These are phyloP conservation scores for Morone chrysops DNA, from an alignment of 2,113 vertebrate genomes.

Conservation along the genomic window DNA sequence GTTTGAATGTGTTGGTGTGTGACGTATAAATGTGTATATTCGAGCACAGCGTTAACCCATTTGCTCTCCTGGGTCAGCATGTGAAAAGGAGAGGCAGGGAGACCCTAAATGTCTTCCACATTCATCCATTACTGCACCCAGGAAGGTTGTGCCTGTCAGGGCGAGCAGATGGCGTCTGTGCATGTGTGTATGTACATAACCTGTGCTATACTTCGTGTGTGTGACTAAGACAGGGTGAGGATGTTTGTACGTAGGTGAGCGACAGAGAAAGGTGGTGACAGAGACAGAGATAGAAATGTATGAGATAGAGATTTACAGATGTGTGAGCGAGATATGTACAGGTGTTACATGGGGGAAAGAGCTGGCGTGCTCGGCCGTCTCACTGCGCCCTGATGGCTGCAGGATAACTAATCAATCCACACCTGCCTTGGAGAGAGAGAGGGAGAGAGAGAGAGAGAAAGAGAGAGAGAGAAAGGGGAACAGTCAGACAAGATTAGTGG, in stretches of 20 bases:
- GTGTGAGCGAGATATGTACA: constrained; percentile 63
- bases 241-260: constrained; percentile 36
- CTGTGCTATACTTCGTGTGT: neutral
- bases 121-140: constrained; percentile 74
- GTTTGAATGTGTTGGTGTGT: constrained; percentile 9
- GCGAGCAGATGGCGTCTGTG: constrained; percentile 62
- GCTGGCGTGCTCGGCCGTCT: constrained; percentile 25
- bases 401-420: constrained; percentile 78
- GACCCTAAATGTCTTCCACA: constrained; percentile 73
- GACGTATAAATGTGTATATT: constrained; percentile 21
- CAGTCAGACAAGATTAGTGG: constrained; percentile 64
- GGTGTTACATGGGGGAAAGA: constrained; percentile 48
- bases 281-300: constrained; percentile 57
- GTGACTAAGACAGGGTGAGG: constrained; percentile 24
- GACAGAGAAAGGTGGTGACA: constrained; percentile 60
- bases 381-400: constrained; percentile 55
- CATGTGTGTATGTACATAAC: neutral
- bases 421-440: constrained; percentile 53
- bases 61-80: constrained; percentile 42
- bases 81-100: constrained; percentile 43
- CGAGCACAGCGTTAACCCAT: constrained; percentile 24
- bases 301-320: constrained; percentile 67
- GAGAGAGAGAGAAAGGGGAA: constrained; percentile 15
- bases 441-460: constrained; percentile 10
- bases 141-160: constrained; percentile 71